Evolutionary conservation across 2,113 vertebrate genomes (phyloP).

Genomic region (Perca schrenkii): DNA sequence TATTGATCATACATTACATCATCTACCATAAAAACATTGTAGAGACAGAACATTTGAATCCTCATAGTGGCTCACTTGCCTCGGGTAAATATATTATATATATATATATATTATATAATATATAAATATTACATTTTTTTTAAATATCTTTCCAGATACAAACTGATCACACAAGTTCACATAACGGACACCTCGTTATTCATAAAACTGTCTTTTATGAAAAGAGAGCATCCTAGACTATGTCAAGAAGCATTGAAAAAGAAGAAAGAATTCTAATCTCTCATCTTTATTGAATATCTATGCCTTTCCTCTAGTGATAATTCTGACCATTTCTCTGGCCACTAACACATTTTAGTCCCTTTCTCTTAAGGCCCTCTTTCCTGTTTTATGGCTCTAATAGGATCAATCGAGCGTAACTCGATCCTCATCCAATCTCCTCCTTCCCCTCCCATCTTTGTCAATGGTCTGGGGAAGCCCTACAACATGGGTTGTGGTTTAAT

Average conservation of each 20-base stretch:
- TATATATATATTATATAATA: too few species aligned
- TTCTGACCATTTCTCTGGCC: constrained; percentile 28
- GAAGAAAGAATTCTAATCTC: not conserved
- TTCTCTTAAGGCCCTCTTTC: constrained; percentile 47
- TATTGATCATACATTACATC: not conserved
- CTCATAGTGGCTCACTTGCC: not conserved
- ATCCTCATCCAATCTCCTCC: constrained; percentile 39
- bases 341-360: constrained; percentile 48
- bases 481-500: constrained; percentile 55
- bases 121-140: too few species aligned
- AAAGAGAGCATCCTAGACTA: not conserved
- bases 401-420: constrained; percentile 64
- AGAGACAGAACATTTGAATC: not conserved
- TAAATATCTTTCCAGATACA: not conserved
- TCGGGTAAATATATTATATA: not conserved
- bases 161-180: not conserved
- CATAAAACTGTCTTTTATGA: constrained; percentile 2
- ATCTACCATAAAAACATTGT: constrained; percentile 1
- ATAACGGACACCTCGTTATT: not conserved
- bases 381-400: constrained; percentile 60
- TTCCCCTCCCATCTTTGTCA: constrained; percentile 39
- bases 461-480: constrained; percentile 48
- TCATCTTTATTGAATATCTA: not conserved
- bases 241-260: constrained; percentile 1
- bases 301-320: not conserved